Evolutionary conservation across 2,113 vertebrate species (phyloP), one percentile per base, ranked within the genome.

Genomic region (Parus major): DNA sequence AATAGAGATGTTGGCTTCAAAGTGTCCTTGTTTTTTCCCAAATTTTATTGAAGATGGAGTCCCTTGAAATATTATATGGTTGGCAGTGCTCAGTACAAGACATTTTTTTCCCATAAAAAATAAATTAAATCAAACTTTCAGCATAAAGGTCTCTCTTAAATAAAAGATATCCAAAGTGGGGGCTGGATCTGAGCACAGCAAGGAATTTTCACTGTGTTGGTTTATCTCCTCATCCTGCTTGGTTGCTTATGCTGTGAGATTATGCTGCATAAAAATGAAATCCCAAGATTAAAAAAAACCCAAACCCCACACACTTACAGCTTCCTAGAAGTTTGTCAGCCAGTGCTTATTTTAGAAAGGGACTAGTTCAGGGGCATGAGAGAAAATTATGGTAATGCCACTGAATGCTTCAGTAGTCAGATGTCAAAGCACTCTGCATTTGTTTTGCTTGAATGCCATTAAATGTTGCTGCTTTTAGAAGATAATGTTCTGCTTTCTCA

Each of bases 341-440:
- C 82, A 41, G 11, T 68, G 60, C 47, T 93, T 75, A 82, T 66
- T 92, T 95, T 93, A 93, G 91, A 71, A 84, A 60, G 23, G 50
- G 61, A 15, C 86, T 93, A 15, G 25, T 52, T 83, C 44, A 93
- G 65, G 69, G 52, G 5, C 80, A 71, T 28, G 69, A 92, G 72
- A 75, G 80, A 83, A 81, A 68, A 84, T 86, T 52, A n/a, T n/a
- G 69, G 61, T 66, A 52, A 49, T 71, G 65, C 56, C 35, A 49
- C 75, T 15, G 10, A 68, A 71, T 71, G 88, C 80, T 81, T 93
- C 76, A 64, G 56, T 78, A 86, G 77, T 68, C 81, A 64, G 60
- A 88, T 91, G 72, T 82, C 88, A 75, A 17, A 94, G 82, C 41
- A 36, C 47, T 77, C 2, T 4, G 82, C 24, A 11, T 76, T 94